Conservation (phyloP, 2,888 invertebrate genomes). For the Xanthostigma xanthostigma region DNA sequence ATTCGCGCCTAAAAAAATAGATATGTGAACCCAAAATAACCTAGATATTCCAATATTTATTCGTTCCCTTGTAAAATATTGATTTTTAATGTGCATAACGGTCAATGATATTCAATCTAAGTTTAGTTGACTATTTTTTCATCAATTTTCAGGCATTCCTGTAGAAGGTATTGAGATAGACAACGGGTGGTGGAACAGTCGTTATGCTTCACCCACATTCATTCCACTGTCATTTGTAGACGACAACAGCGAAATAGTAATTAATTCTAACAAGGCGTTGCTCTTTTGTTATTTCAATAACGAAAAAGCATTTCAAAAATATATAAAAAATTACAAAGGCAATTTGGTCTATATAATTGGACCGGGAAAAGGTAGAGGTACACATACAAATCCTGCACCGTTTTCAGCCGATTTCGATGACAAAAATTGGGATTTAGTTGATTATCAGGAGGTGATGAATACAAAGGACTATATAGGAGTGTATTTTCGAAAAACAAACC, state of each 20-base stretch:
- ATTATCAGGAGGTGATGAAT: too few species aligned
- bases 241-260: conserved; percentile 24
- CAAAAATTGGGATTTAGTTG: conserved; percentile 36
- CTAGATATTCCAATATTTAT: too few species aligned
- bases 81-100: too few species aligned
- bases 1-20: too few species aligned
- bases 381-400: conserved; percentile 58
- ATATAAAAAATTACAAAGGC: conserved; percentile 48
- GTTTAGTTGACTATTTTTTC: too few species aligned
- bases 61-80: too few species aligned
- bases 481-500: too few species aligned
- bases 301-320: conserved; percentile 48
- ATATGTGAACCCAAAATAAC: too few species aligned
- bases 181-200: conserved; percentile 63
- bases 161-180: conserved; percentile 64
- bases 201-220: conserved; percentile 57
- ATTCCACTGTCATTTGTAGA: conserved; percentile 44
- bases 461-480: too few species aligned
- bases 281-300: conserved; percentile 75
- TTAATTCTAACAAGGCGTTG: conserved; percentile 37
- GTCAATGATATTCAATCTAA: too few species aligned
- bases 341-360: conserved; percentile 58
- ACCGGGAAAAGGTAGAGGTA: conserved; percentile 42
- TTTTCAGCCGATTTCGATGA: conserved; percentile 37
- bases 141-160: too few species aligned